Conservation (phyloP, 2,113 vertebrate species). For the Anhinga rufa region DNA sequence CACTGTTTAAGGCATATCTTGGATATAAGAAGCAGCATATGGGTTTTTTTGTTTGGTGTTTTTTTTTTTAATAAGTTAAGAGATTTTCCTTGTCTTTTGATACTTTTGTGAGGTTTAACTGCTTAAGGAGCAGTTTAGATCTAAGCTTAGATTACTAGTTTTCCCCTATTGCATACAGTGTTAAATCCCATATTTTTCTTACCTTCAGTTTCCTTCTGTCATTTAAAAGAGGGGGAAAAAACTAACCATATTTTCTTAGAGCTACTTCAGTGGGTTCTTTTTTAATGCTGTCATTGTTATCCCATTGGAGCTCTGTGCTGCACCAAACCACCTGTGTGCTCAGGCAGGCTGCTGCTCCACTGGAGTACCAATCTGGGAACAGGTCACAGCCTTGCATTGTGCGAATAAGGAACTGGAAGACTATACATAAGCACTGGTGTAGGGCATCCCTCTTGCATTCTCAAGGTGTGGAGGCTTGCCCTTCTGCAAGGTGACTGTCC, state of each 20-base stretch:
- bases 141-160: neutral
- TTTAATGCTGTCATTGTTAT: neutral
- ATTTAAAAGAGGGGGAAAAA: neutral
- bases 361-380: neutral
- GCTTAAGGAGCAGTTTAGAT: neutral
- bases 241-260: neutral
- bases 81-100: neutral
- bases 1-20: neutral
- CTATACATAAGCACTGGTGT: accelerated
- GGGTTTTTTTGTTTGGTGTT: neutral
- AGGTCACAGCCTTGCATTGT: neutral
- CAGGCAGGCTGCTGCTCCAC: neutral
- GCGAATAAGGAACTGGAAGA: neutral
- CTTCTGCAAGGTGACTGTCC: neutral
- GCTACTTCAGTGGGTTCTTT: neutral
- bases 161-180: neutral
- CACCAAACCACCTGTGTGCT: neutral
- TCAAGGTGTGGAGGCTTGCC: neutral
- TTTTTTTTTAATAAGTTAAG: neutral
- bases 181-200: neutral
- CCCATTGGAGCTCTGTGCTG: neutral
- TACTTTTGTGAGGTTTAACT: neutral
- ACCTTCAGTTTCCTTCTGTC: neutral
- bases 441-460: neutral
- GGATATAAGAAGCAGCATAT: neutral